These are phyloP conservation scores for Connochaetes taurinus DNA, from an alignment of 2,113 vertebrate species.

Conservation along the genomic window DNA sequence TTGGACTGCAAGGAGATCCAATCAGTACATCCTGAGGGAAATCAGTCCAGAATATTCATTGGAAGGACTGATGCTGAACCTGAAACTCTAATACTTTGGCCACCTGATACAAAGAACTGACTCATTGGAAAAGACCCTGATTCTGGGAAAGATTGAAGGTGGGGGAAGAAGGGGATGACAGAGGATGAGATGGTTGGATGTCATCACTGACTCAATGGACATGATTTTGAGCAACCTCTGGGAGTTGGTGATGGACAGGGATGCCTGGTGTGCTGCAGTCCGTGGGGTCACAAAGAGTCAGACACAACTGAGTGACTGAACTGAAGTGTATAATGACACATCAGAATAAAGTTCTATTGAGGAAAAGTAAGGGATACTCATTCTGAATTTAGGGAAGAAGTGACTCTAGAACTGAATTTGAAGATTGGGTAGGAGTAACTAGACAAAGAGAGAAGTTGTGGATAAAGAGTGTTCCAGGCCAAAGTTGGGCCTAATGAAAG, in stretches of 20 bases:
- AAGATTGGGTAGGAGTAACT: neutral
- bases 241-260: neutral
- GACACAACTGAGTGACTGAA: neutral
- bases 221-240: neutral
- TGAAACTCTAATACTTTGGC: neutral
- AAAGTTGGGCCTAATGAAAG: neutral
- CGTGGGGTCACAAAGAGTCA: neutral
- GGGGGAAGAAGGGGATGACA: neutral
- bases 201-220: neutral
- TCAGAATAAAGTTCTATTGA: neutral
- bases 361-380: neutral
- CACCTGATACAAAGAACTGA: neutral
- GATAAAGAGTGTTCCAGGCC: neutral
- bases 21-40: neutral
- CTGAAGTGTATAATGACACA: neutral
- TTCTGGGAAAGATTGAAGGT: neutral
- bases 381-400: neutral
- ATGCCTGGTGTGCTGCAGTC: neutral
- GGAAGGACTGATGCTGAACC: neutral
- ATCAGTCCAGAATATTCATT: neutral
- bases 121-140: neutral
- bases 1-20: neutral
- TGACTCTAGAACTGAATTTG: neutral
- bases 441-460: neutral
- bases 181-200: neutral